Conservation (phyloP, 2,797 vertebrate genomes). For the Pyrocephalus nanus region DNA sequence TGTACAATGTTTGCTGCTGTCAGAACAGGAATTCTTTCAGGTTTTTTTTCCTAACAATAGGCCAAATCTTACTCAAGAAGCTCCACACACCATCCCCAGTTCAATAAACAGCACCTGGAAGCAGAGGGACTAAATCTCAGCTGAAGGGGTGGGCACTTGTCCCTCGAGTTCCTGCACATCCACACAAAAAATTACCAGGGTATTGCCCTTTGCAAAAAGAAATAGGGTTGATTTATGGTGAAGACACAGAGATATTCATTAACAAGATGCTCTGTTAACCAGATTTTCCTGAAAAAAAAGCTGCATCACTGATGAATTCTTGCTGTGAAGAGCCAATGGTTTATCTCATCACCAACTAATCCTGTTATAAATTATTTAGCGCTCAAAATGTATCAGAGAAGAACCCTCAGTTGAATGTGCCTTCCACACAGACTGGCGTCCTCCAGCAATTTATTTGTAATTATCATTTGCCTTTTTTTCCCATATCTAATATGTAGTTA, state of each 20-base stretch:
- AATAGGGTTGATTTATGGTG: not conserved
- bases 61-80: not conserved
- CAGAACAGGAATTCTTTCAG: not conserved
- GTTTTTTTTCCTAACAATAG: not conserved
- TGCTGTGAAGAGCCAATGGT: not conserved
- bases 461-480: conserved; percentile 24
- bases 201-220: not conserved
- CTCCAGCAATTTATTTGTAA: conserved; percentile 30
- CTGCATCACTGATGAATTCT: not conserved
- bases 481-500: conserved; percentile 9
- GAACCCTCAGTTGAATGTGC: not conserved
- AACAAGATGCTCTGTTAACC: not conserved
- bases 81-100: not conserved
- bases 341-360: conserved; percentile 41
- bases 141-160: not conserved
- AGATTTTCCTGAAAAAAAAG: not conserved
- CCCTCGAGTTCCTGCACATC: not conserved
- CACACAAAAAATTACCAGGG: not conserved
- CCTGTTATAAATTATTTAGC: conserved; percentile 29
- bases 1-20: not conserved
- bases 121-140: not conserved
- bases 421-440: not conserved
- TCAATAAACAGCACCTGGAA: not conserved
- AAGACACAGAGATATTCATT: not conserved
- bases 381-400: not conserved